A percentile compares a stretch with the other conserved stretches of the same genome.
phyloP scores from a whole-genome alignment of 2,797 vertebrate genomes.

The Enteromius viviparus region DNA sequence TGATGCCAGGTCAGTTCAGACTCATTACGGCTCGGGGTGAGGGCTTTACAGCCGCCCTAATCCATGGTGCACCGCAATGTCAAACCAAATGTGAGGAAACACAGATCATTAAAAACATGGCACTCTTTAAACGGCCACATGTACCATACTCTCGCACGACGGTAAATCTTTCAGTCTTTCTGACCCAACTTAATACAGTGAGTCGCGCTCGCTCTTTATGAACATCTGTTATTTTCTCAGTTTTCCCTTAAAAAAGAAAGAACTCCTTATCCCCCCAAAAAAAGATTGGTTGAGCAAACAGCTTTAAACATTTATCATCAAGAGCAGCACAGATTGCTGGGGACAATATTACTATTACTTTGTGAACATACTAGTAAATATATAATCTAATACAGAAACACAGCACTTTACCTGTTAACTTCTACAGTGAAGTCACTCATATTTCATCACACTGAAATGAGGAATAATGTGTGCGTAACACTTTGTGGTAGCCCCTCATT shows the following conservation, averaged over 20 bases:
- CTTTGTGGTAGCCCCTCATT: neutral
- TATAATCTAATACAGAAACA: neutral
- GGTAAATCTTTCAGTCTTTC: conserved; percentile 46
- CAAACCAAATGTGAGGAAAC: conserved; percentile 60
- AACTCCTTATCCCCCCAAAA: neutral
- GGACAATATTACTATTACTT: neutral
- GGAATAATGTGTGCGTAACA: neutral
- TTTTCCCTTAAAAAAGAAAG: conserved; percentile 15
- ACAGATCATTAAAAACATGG: conserved; percentile 59
- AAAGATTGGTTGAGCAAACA: conserved; percentile 11
- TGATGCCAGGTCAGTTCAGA: conserved; percentile 55
- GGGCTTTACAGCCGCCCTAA: conserved; percentile 50
- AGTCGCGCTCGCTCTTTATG: conserved; percentile 38
- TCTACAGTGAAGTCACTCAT: neutral
- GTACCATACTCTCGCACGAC: conserved; percentile 28
- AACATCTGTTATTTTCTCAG: conserved; percentile 54
- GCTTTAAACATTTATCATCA: conserved; percentile 5
- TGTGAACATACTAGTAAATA: neutral
- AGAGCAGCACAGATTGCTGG: neutral
- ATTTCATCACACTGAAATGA: neutral
- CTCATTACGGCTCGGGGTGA: conserved; percentile 52
- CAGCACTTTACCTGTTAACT: neutral
- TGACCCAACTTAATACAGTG: conserved; percentile 14
- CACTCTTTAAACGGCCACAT: conserved; percentile 56
- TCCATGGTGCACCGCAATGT: conserved; percentile 53